Base-by-base conservation (phyloP, 2,113 vertebrate species). In the Microtus ochrogaster region DNA sequence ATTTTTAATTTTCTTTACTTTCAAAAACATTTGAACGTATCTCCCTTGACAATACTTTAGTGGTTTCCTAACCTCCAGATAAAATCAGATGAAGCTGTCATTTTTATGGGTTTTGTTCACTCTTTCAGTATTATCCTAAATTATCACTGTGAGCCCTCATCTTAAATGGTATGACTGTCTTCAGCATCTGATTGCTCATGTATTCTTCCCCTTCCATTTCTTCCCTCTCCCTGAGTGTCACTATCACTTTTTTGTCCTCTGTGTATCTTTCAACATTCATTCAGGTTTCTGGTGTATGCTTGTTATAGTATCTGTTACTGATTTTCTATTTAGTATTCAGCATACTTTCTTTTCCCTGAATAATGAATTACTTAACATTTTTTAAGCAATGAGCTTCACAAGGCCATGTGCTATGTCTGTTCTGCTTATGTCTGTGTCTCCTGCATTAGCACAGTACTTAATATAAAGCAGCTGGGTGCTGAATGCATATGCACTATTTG, bases 331-430 rank as follows among this genome's bases (percentile, higher is more conserved):
- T 76, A 94, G 2, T 28, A 28, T 10, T 44, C 73, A 36, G 24
- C 1, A 17, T 21, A 47, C 16, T 79, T 85, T 47, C 30, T 44
- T 94, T 94, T 84, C 73, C 82, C 8, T 79, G 52, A 21, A 16
- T 93, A n/a, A 97, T 90, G 36, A 87, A 44, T 88, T 68, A 8
- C 33, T 30, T 88, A 77, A 44, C n/a, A 94, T 95, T 91, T 89
- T 92, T 79, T 47, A 83, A n/a, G 12, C 1, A 73, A 39, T 52
- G 52, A 85, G 85, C 19, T 78, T 16, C 30, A 28, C 61, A 81
- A 82, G 91, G 52, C 77, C 41, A 93, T 8, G 21, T 22, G 44
- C 6, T 28, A 33, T 1, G 2, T 65, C 52, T 65, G 7, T 58
- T 33, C 81, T 82, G 58, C 36, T 68, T 90, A 39, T 73, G 11